Evolutionary conservation across 2,797 vertebrate species (phyloP).

Genomic region (Spheniscus humboldti): DNA sequence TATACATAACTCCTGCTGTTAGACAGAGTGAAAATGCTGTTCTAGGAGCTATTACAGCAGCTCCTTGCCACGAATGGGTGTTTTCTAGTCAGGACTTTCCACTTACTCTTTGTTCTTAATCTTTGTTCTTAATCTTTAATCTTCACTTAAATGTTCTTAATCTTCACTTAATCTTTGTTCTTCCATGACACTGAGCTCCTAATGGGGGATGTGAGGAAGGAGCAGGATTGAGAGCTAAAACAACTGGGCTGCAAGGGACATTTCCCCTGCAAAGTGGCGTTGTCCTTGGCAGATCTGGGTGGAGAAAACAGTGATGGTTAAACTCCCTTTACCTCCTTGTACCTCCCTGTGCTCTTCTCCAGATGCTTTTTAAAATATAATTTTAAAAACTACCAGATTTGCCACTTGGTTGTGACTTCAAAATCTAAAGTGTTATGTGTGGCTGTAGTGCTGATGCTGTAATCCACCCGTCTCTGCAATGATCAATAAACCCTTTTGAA

Average conservation of each 20-base stretch:
- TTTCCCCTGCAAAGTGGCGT: not conserved
- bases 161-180: not conserved
- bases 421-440: not conserved
- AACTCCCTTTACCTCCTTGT: not conserved
- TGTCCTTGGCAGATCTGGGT: not conserved
- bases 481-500: not conserved
- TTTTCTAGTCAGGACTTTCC: not conserved
- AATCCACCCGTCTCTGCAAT: rapidly evolving
- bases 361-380: not conserved
- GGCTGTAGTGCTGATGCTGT: not conserved
- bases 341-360: not conserved
- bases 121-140: not conserved
- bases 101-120: not conserved
- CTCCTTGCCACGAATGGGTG: rapidly evolving
- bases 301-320: not conserved
- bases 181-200: not conserved
- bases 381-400: not conserved
- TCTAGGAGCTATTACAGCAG: not conserved
- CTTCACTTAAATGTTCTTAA: not conserved
- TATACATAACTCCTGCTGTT: not conserved
- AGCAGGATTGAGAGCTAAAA: not conserved
- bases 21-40: not conserved
- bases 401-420: not conserved
- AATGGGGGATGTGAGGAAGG: not conserved
- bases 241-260: not conserved